phyloP scores from a whole-genome alignment of 2,113 vertebrate genomes.

The Mesocricetus auratus region DNA sequence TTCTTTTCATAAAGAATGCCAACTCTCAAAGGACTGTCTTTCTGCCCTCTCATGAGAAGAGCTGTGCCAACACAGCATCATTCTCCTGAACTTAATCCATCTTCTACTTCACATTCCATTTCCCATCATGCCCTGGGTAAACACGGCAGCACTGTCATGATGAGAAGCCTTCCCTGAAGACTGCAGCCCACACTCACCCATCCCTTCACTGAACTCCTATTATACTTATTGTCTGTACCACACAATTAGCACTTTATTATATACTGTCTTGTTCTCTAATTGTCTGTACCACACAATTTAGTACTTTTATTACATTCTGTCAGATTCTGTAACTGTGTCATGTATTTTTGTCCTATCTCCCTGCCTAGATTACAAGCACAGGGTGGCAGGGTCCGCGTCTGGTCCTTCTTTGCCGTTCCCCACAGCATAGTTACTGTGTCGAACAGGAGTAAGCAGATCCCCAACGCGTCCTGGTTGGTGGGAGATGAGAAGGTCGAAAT shows the following conservation, averaged over 20 bases:
- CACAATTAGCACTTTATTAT: conserved; percentile 83
- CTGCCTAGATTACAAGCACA: conserved; percentile 60
- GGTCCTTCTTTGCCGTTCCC: not conserved
- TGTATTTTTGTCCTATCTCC: conserved; percentile 72
- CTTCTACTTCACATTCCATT: conserved; percentile 64
- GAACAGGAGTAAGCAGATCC: not conserved
- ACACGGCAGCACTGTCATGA: conserved; percentile 69
- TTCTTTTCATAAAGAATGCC: not conserved
- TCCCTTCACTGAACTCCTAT: conserved; percentile 78
- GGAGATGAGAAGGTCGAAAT: not conserved
- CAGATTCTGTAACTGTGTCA: conserved; percentile 76
- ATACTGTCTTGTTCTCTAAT: conserved; percentile 81
- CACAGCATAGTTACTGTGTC: not conserved
- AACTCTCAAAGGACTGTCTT: conserved; percentile 37
- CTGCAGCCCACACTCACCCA: conserved; percentile 80
- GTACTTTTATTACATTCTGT: conserved; percentile 80
- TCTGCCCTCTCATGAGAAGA: not conserved
- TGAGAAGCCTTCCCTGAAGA: conserved; percentile 75
- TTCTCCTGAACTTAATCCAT: conserved; percentile 27
- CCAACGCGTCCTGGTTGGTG: not conserved
- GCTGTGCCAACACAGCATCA: not conserved
- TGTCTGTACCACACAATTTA: conserved; percentile 82
- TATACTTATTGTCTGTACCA: conserved; percentile 81
- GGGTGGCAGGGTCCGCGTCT: not conserved
- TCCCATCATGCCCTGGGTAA: conserved; percentile 65